Base-by-base conservation (phyloP, 2,113 vertebrate species). In the Tretioscincus oriximinensis region DNA sequence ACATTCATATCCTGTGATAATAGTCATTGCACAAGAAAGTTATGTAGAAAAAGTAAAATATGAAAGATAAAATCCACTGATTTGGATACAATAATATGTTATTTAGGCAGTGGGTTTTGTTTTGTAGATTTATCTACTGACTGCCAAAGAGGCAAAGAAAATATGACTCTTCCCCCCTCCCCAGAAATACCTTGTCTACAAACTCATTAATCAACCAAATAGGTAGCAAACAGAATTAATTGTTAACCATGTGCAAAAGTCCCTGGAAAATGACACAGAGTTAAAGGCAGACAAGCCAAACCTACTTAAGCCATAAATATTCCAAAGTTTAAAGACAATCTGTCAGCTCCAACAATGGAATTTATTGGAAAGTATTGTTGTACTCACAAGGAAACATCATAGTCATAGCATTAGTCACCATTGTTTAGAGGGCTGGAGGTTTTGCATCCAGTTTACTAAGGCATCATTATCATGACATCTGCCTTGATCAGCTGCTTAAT, bases 171-270 rank as follows among this genome's bases (percentile, higher is more conserved):
- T n/a, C 2, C 88, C 82, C 74, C 58, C 47, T 81, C 82, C 85
- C 75, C 89, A 76, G 63, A 69, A 87, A 92, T 91, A 78, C 26
- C 45, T 84, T 89, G 87, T 81, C 81, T 67, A 79, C 80, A 76
- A 90, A 82, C 84, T 82, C 87, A 85, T 87, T 86, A 92, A 93
- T 92, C 91, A 91, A 90, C 91, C 82, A 84, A 90, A 86, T 5
- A 66, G 67, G 88, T 85, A 87, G 81, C 20, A 21, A 86, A 75
- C 73, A 86, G 86, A 90, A 80, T 80, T 87, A 88, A 90, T 74
- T 87, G 86, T 92, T 92, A 83, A 80, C 83, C 87, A 72, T 87
- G 80, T 75, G 88, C 85, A 81, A 91, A 90, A 90, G 84, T 54
- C 22, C 0, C 74, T 82, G 81, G 82, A 78, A 91, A 89, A 90